These are phyloP conservation scores for Microcebus murinus DNA, from an alignment of 2,113 vertebrate genomes.

Conservation along the genomic window DNA sequence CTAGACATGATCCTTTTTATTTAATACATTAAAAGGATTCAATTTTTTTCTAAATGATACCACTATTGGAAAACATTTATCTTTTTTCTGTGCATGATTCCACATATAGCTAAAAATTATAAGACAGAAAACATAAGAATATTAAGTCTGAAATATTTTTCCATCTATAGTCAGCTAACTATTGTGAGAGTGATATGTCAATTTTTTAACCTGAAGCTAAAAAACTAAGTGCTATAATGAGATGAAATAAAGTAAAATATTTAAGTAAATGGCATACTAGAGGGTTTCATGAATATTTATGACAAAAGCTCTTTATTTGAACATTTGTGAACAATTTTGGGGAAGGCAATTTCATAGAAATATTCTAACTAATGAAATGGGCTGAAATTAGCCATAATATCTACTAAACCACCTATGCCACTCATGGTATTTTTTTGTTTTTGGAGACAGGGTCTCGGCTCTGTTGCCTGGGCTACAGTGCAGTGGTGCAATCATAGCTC, in stretches of 20 bases:
- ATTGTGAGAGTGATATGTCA: not conserved
- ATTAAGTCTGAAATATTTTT: slow-evolving; percentile 12
- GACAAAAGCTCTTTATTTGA: slow-evolving; percentile 37
- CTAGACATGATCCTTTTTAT: not conserved
- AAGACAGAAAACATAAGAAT: slow-evolving; percentile 23
- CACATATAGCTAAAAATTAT: not conserved
- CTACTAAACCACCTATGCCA: not conserved
- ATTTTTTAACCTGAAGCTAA: slow-evolving; percentile 54
- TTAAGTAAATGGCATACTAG: slow-evolving; percentile 24
- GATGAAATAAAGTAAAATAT: slow-evolving; percentile 35
- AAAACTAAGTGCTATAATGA: not conserved
- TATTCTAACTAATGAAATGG: slow-evolving; percentile 29
- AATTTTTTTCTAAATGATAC: slow-evolving; percentile 3
- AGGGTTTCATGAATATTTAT: not conserved
- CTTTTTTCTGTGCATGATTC: not conserved
- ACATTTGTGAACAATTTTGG: not conserved
- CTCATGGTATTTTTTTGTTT: not conserved
- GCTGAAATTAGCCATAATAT: not conserved
- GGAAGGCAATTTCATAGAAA: slow-evolving; percentile 13
- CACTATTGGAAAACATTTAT: not conserved
- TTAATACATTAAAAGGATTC: not conserved
- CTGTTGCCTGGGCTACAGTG: too few relatives aligned
- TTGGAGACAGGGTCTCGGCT: not conserved
- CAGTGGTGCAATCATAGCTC: too few relatives aligned
- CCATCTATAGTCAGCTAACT: not conserved